phyloP scores from a whole-genome alignment of 2,797 vertebrate genomes.

The Paramormyrops hopkinsi region DNA sequence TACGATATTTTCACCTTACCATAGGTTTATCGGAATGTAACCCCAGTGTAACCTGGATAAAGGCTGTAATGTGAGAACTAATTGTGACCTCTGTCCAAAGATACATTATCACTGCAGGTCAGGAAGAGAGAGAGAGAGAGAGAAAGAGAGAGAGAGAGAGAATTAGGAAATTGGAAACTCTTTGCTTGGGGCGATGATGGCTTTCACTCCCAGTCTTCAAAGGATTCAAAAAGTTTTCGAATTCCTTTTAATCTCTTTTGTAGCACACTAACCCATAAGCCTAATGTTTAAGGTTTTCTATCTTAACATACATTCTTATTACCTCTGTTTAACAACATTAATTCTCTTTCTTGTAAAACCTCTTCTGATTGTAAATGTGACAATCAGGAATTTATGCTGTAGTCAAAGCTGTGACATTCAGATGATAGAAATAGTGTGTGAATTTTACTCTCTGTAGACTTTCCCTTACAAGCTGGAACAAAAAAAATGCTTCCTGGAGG shows the following conservation, averaged over 20 bases:
- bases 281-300: background rate
- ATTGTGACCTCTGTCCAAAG: background rate
- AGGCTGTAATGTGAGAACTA: background rate
- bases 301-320: background rate
- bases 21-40: background rate
- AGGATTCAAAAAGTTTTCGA: background rate
- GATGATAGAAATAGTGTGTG: background rate
- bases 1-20: background rate
- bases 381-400: background rate
- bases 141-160: background rate
- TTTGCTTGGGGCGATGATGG: background rate
- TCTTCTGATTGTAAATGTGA: background rate
- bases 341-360: background rate
- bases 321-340: background rate
- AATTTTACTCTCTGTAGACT: background rate
- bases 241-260: background rate
- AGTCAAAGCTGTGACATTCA: background rate
- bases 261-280: background rate
- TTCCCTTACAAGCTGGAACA: background rate
- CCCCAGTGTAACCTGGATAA: background rate
- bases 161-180: background rate
- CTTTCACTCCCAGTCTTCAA: background rate
- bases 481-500: constrained; percentile 2
- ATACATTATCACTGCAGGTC: background rate
- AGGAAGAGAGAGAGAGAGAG: background rate